These are phyloP conservation scores for Sander vitreus DNA, from an alignment of 2,113 vertebrate species.

Conservation along the genomic window DNA sequence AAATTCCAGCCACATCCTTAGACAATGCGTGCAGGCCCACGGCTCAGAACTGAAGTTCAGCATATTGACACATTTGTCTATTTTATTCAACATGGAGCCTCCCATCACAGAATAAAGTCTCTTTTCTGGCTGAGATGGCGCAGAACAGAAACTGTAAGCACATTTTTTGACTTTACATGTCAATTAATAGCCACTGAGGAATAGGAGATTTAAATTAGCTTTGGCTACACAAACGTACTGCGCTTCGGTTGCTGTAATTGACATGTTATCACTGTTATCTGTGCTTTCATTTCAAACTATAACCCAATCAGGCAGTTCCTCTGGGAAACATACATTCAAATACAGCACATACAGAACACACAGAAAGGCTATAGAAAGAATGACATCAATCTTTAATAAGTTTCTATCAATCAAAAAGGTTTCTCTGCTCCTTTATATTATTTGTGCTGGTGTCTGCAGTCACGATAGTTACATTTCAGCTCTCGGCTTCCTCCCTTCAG, in stretches of 20 bases:
- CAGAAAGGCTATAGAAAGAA: not conserved
- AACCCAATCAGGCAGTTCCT: slow-evolving; percentile 50
- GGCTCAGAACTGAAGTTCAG: slow-evolving; percentile 32
- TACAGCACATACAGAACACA: slow-evolving; percentile 20
- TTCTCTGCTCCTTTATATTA: slow-evolving; percentile 8
- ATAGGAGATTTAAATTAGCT: slow-evolving; percentile 35
- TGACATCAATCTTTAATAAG: slow-evolving; percentile 38
- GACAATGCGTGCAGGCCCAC: slow-evolving; percentile 47
- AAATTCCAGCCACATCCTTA: slow-evolving; percentile 60
- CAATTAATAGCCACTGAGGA: slow-evolving; percentile 45
- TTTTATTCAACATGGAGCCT: slow-evolving; percentile 31
- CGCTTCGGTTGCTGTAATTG: slow-evolving; percentile 15
- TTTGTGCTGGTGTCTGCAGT: slow-evolving; percentile 46
- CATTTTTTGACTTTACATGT: slow-evolving; percentile 38
- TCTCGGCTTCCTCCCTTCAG: slow-evolving; percentile 32
- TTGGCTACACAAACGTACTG: not conserved
- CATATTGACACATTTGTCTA: slow-evolving; percentile 55
- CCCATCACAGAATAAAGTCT: not conserved
- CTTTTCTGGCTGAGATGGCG: slow-evolving; percentile 17
- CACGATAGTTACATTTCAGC: slow-evolving; percentile 21
- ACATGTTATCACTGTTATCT: slow-evolving; percentile 33
- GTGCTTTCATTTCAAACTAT: slow-evolving; percentile 38
- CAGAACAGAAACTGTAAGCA: slow-evolving; percentile 33
- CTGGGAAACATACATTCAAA: slow-evolving; percentile 40
- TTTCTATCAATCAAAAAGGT: slow-evolving; percentile 36